Base-by-base conservation (phyloP, 2,888 invertebrate genomes). In the Apamea monoglypha region DNA sequence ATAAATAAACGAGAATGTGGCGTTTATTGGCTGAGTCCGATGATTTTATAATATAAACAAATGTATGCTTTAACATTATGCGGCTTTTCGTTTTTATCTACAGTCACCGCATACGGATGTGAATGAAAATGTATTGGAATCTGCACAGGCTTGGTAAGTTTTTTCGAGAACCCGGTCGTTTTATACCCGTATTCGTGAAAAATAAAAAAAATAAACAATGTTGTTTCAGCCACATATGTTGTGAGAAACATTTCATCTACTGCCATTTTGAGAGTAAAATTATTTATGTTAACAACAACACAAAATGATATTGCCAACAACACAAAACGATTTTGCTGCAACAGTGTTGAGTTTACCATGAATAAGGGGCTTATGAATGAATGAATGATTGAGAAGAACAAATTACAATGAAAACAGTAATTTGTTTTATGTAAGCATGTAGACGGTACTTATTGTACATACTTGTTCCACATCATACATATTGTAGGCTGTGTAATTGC, bases 1-100 rank as follows among this genome's bases (percentile, higher is more conserved):
- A 87, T 81, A 89, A 88, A 88, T 88, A 89, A 81, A 85, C 69
- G 67, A 59, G 69, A 75, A 69, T 67, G 68, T 89, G 82, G 87
- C 89, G 76, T 88, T 89, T 88, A 88, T 88, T 88, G 81, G 76
- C 69, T 21, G 66, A 72, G 81, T 67, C 75, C 88, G 83, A 70
- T 76, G 83, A 88, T 81, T 79, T 80, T 84, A 61, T 73, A 74
- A 70, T 77, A 63, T 80, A 89, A 81, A 88, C 81, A 85, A 64
- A 78, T 68, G 77, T 69, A 61, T 69, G 74, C 40, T 78, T 66
- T 63, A 84, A 79, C 61, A 69, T 80, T 75, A 78, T 83, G 79
- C 14, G 75, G 66, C 68, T 76, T 78, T 84, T 74, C 32, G 64
- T 81, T 75, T 72, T 75, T 79, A 83, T 74, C 56, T 76, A 79